Base-by-base conservation (phyloP, 2,797 vertebrate species). In the Oryzias dopingdopingensis region DNA sequence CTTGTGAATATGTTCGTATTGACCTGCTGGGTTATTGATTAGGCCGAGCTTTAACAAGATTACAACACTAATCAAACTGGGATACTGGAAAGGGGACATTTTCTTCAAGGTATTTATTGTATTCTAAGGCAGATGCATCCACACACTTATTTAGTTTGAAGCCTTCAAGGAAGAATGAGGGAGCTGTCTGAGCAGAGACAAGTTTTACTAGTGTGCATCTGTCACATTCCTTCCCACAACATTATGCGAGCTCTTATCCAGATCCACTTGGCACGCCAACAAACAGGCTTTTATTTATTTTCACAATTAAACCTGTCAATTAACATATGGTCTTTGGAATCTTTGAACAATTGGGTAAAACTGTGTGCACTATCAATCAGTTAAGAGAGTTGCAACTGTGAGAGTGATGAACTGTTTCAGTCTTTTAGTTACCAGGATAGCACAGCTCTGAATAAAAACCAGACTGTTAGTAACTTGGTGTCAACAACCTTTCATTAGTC, bases 31-130 rank as follows among this genome's bases (percentile, higher is more conserved):
- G 43, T 18, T 88, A 89, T 90, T 86, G 89, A 90, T 89, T 72
- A 64, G 66, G 51, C 45, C 24, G 46, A 66, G 85, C 81, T 82
- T 88, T 86, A 89, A 87, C 77, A 77, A 76, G 87, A 90, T 90
- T 90, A 90, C 82, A 53, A 71, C 58, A 17, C 75, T 83, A 86
- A 84, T 84, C 77, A 88, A 84, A 87, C 84, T 81, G 74, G 83
- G 88, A 85, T 89, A 84, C 85, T 79, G 70, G 70, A 83, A 71
- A 66, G 60, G 69, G 72, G 74, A 81, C 2, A 12, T 37, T 83
- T 67, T 74, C 60, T n/a, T 47, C 32, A n/a, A 44, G 12, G n/a
- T 59, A 41, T n/a, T 59, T 74, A 12, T 70, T 62, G 54, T 37
- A 59, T 60, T 65, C 42, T 32, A 43, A 57, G 73, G 46, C 41